Percentiles rank a stretch among this genome's conserved stretches.
phyloP scores from a whole-genome alignment of 2,888 invertebrate genomes.

The Eudasyphora cyanicolor region DNA sequence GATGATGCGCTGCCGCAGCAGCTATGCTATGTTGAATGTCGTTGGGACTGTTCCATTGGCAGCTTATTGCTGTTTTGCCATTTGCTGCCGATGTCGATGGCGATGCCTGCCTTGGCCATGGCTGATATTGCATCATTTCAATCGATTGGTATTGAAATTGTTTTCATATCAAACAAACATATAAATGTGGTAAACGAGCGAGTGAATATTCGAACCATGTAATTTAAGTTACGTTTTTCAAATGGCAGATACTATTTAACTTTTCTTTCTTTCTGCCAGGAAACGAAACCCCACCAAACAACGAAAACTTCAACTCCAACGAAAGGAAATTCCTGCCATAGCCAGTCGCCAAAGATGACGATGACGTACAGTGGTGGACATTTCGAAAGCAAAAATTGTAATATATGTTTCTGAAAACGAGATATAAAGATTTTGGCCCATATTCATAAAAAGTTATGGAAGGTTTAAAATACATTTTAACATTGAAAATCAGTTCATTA shows the following conservation, averaged over 20 bases:
- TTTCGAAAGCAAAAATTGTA: too few species aligned
- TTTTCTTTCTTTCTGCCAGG: conserved; percentile 20
- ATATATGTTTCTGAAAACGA: too few species aligned
- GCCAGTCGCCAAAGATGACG: background rate
- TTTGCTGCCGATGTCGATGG: background rate
- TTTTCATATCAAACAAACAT: conserved; percentile 41
- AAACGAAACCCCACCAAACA: background rate
- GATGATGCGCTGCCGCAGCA: background rate
- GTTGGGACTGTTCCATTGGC: too few species aligned
- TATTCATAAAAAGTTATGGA: too few species aligned
- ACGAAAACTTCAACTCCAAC: background rate
- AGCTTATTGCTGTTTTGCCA: conserved; percentile 27
- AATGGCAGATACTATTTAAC: conserved; percentile 52
- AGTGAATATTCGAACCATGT: conserved; percentile 56
- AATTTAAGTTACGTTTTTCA: conserved; percentile 52
- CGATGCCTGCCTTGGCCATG: conserved; percentile 5
- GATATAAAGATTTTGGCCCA: too few species aligned
- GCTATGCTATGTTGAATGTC: conserved; percentile 5
- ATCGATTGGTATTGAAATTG: conserved; percentile 41
- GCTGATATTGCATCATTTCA: conserved; percentile 51
- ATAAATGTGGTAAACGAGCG: conserved; percentile 42
- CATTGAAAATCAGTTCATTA: too few species aligned
- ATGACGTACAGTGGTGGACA: too few species aligned
- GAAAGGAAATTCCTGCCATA: conserved; percentile 22
- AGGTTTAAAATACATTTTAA: too few species aligned